Evolutionary conservation across 2,888 invertebrate genomes (phyloP).

Genomic region (Pseudococcus jackbeardsleyi): DNA sequence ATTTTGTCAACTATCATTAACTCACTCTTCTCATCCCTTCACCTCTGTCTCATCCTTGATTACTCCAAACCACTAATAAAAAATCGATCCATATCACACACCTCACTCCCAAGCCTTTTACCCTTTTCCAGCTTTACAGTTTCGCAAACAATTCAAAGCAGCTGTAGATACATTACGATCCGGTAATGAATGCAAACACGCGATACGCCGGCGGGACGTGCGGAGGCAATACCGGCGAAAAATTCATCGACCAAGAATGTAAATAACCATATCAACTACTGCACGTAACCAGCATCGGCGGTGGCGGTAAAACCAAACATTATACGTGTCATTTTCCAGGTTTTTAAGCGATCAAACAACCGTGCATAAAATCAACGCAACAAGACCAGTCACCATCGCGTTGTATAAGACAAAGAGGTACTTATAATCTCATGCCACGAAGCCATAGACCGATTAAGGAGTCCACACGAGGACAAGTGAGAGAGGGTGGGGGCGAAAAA

Average conservation of each 20-base stretch:
- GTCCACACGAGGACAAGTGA: background rate
- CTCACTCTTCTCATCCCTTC: background rate
- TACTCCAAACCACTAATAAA: background rate
- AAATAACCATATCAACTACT: conserved; percentile 42
- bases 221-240: background rate
- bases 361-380: background rate
- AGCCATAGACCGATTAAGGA: background rate
- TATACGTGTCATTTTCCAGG: conserved; percentile 51
- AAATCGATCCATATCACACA: background rate
- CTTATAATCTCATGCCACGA: background rate
- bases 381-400: background rate
- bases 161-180: background rate
- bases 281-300: background rate
- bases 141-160: background rate
- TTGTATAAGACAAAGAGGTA: background rate
- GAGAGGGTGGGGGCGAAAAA: background rate
- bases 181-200: background rate
- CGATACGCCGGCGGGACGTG: background rate
- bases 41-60: too few relatives aligned
- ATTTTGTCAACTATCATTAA: too few relatives aligned
- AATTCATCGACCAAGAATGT: conserved; percentile 52
- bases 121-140: background rate
- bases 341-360: conserved; percentile 52
- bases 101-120: background rate
- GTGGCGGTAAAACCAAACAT: background rate